Conservation (phyloP, 2,888 invertebrate genomes). For the Acrobasis consociella region DNA sequence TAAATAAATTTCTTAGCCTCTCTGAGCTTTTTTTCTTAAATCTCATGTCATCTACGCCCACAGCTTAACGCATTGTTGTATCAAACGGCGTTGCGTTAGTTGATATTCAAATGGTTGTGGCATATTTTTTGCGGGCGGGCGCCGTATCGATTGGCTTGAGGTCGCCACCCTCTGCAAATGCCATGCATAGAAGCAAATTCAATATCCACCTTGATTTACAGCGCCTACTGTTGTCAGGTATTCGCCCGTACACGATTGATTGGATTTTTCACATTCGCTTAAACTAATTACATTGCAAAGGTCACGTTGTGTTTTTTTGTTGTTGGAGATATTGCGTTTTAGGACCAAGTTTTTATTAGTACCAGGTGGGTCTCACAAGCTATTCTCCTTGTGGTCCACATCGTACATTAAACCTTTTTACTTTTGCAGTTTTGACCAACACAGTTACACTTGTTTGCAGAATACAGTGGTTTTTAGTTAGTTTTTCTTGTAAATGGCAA, state of each 20-base stretch:
- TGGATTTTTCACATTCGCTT: background rate
- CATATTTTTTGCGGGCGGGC: slow-evolving; percentile 42
- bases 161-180: slow-evolving; percentile 56
- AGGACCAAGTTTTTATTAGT: too few species aligned
- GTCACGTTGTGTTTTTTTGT: background rate
- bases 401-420: too few species aligned
- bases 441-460: too few species aligned
- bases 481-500: too few species aligned
- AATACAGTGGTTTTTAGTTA: too few species aligned
- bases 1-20: too few species aligned
- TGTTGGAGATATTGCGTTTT: background rate
- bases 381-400: too few species aligned
- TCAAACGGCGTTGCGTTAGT: background rate
- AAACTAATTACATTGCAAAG: background rate
- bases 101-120: slow-evolving; percentile 27
- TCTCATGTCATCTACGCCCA: too few species aligned
- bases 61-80: background rate
- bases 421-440: too few species aligned
- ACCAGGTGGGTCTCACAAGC: too few species aligned
- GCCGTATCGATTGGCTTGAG: slow-evolving; percentile 64
- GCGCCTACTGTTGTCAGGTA: slow-evolving; percentile 4
- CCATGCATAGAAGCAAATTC: slow-evolving; percentile 54
- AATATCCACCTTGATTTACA: slow-evolving; percentile 32
- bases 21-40: too few species aligned
- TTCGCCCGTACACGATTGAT: background rate